A percentile compares a stretch with the other conserved stretches of the same genome.
phyloP scores from a whole-genome alignment of 1,140 invertebrate species.

The Lamellibrachia luymesi region DNA sequence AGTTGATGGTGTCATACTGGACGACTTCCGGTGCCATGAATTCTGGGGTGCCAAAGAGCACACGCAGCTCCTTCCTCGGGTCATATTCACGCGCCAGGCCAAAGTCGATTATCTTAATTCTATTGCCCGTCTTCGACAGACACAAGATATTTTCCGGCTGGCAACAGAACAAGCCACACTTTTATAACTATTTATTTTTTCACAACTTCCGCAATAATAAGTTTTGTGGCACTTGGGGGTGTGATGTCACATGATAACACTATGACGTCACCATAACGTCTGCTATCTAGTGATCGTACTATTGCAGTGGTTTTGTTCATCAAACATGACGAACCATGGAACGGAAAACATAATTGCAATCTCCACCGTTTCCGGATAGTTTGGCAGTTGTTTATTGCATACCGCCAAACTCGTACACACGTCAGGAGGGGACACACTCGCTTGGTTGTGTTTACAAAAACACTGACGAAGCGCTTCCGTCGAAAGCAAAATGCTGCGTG shows the following conservation, averaged over 20 bases:
- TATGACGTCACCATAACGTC: neutral
- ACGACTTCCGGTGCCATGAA: constrained; percentile 93
- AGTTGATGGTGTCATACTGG: constrained; percentile 83
- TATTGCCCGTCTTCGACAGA: constrained; percentile 87
- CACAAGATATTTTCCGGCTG: constrained; percentile 97
- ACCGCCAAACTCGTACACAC: no score
- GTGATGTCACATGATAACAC: neutral
- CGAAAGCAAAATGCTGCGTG: no score
- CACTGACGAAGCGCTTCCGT: no score
- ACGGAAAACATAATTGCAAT: no score
- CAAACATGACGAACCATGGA: no score
- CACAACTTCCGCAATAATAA: no score
- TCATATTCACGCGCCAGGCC: constrained; percentile 79
- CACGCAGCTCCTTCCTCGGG: constrained; percentile 70
- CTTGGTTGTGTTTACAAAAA: no score
- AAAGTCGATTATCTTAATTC: constrained; percentile 89
- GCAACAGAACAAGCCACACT: constrained; percentile 32
- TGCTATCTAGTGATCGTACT: no score
- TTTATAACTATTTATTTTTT: neutral
- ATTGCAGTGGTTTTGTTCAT: neutral
- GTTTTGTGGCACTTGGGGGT: neutral
- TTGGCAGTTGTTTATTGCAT: no score
- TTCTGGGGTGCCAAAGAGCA: constrained; percentile 74
- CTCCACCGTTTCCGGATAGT: no score
- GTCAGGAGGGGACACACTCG: no score